Conservation (phyloP, 2,797 vertebrate genomes). For the Poeciliopsis gracilis region DNA sequence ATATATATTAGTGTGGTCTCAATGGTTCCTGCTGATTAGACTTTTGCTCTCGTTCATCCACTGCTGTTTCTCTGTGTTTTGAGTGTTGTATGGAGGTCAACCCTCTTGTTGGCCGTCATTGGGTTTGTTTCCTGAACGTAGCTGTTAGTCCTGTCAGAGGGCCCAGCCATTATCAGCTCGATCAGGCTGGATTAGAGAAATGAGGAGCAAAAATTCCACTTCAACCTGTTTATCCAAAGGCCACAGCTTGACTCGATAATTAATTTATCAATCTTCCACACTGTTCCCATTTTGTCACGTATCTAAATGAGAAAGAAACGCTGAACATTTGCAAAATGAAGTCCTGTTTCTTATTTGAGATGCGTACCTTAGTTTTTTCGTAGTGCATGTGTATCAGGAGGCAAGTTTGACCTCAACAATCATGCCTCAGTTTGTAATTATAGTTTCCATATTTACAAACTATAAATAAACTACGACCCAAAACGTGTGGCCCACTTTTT, state of each 20-base stretch:
- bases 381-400: neutral
- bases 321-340: neutral
- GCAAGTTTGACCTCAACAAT: neutral
- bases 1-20: conserved; percentile 16
- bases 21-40: conserved; percentile 2
- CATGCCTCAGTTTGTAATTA: neutral
- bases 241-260: conserved; percentile 13
- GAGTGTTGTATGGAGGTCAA: conserved; percentile 44
- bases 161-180: conserved; percentile 43
- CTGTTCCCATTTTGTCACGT: neutral
- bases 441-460: neutral
- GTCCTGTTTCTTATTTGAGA: neutral
- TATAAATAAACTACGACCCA: neutral
- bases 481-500: neutral
- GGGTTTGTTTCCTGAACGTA: conserved; percentile 42
- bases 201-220: conserved; percentile 2
- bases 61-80: conserved; percentile 4
- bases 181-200: conserved; percentile 32
- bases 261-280: neutral
- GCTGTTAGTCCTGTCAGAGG: conserved; percentile 33
- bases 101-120: conserved; percentile 58
- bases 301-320: neutral
- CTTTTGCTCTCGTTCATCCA: neutral
- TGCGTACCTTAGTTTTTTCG: neutral
- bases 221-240: conserved; percentile 43